Evolutionary conservation across 2,888 invertebrate species (phyloP).

Genomic region (Carterocephalus palaemon): DNA sequence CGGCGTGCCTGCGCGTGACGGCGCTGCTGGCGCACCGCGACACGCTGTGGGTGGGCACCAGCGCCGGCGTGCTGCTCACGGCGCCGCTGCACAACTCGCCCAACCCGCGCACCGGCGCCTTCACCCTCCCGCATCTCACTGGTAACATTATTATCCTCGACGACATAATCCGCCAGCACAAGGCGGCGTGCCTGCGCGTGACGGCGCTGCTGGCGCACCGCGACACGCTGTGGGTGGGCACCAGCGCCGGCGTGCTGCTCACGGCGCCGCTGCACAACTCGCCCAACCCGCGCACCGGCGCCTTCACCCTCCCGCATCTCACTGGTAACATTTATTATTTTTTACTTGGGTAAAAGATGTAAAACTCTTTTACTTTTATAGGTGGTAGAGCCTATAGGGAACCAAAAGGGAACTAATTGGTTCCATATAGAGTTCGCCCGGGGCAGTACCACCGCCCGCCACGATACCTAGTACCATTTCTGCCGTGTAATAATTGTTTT

Average conservation of each 20-base stretch:
- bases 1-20: constrained; percentile 96
- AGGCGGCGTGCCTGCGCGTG: constrained; percentile 96
- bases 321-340: constrained; percentile 54
- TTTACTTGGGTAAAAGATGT: too few relatives aligned
- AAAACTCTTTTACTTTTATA: too few relatives aligned
- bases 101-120: constrained; percentile 51
- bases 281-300: constrained; percentile 53
- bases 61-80: constrained; percentile 93
- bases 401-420: too few relatives aligned
- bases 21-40: constrained; percentile 92
- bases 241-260: constrained; percentile 95
- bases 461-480: too few relatives aligned
- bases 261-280: constrained; percentile 86
- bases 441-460: too few relatives aligned
- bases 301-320: constrained; percentile 58
- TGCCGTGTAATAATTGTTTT: too few relatives aligned
- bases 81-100: constrained; percentile 84
- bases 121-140: constrained; percentile 58
- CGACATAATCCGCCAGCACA: constrained; percentile 98
- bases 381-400: too few relatives aligned
- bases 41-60: constrained; percentile 97
- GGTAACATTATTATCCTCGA: constrained; percentile 74
- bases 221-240: constrained; percentile 97
- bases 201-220: constrained; percentile 92
- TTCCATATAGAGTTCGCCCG: too few relatives aligned